Percentiles rank a stretch among this genome's conserved stretches.
phyloP scores from a whole-genome alignment of 2,888 invertebrate species.

The Drosophila leonis region DNA sequence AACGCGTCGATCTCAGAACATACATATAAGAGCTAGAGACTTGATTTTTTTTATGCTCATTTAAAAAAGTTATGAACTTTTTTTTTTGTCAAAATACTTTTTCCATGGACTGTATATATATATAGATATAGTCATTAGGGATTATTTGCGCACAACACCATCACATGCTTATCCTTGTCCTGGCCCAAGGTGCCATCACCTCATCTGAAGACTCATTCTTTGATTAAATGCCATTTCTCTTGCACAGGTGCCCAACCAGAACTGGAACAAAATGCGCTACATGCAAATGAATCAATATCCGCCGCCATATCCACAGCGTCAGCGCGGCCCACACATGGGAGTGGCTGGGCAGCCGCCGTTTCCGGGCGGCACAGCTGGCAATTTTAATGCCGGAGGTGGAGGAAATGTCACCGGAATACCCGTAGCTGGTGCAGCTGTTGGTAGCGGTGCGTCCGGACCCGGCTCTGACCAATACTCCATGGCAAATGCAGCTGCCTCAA shows the following conservation, averaged over 20 bases:
- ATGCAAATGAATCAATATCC: constrained; percentile 84
- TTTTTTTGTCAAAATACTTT: no score
- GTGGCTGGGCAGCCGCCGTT: constrained; percentile 79
- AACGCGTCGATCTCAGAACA: no score
- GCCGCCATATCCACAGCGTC: constrained; percentile 85
- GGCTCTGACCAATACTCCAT: constrained; percentile 83
- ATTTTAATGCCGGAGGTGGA: constrained; percentile 70
- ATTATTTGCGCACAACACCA: neutral
- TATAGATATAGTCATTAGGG: no score
- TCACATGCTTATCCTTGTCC: neutral
- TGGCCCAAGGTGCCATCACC: neutral
- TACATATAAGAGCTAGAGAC: no score
- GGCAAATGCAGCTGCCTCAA: constrained; percentile 85
- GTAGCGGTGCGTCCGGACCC: constrained; percentile 82
- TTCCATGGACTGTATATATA: no score
- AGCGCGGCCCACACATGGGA: constrained; percentile 84
- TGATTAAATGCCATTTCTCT: constrained; percentile 17
- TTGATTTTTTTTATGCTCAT: no score
- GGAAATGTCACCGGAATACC: constrained; percentile 66
- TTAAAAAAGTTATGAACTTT: no score
- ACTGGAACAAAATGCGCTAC: constrained; percentile 86
- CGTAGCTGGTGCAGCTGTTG: constrained; percentile 48
- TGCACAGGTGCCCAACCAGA: constrained; percentile 81
- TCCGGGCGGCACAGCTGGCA: constrained; percentile 73
- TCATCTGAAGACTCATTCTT: neutral